Base-by-base conservation (phyloP, 2,797 vertebrate genomes). In the Crenichthys baileyi region DNA sequence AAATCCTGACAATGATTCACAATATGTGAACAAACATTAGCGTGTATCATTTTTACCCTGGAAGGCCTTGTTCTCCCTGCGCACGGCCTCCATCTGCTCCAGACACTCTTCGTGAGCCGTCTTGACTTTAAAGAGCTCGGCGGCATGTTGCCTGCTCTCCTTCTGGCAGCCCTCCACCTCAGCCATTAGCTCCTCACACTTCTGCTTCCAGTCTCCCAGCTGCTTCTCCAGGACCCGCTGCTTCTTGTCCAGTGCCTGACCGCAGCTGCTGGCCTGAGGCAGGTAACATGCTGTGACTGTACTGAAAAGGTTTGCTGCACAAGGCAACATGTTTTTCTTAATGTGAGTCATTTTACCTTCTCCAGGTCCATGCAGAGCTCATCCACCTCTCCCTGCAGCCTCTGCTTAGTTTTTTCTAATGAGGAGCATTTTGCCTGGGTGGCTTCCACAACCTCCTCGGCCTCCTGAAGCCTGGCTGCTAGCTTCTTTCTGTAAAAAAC, bases 141-240 rank as follows among this genome's bases (percentile, higher is more conserved):
- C 84, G 73, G 94, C 85, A 11, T 96, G 96, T 13, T 92, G 94
- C 22, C 94, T 74, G 87, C 95, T 95, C 90, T 97, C 96, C 88
- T 96, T 96, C 94, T 96, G 96, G 78, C 95, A 96, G 70, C 90
- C 83, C 82, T 97, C 96, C 87, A 96, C 93, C 82, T 96, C 96
- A 0, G 75, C 79, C 84, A 96, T 89, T 85, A 97, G 90, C 78
- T 96, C 96, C 83, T 96, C 96, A 6, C 95, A 95, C 89, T 96
- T 96, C 88, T 96, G 95, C 81, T 83, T 94, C 95, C 96, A 96
- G 90, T 97, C 96, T 0, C 85, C 90, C 4, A 96, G 94, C 87
- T 96, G 96, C 92, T 96, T 96, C 87, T 97, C 96, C 83, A 96
- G 88, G 80, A 95, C 76, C 8, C 93, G 90, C 83, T 97, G 96